Evolutionary conservation across 2,888 invertebrate genomes (phyloP), one percentile per base, ranked within the genome.

Genomic region (Acanthopleura granulata): DNA sequence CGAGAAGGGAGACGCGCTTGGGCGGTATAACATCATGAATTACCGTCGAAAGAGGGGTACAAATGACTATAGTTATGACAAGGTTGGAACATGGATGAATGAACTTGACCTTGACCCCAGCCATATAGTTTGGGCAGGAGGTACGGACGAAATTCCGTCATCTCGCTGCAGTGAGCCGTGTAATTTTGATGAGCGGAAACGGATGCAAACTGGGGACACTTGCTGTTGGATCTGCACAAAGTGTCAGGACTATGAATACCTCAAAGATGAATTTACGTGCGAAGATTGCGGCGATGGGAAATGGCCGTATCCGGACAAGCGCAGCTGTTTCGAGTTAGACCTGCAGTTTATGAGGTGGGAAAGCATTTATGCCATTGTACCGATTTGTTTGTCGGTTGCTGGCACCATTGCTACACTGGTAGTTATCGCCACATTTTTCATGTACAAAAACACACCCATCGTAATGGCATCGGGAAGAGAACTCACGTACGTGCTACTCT

Each of bases 391-490:
- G 78, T 92, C 94, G 1, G 92, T 92, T 70, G 83, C 94, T 15
- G 94, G 94, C 0, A 93, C 94, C 72, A 78, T 93, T 18, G 89
- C 92, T 78, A 94, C 94, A 0, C 84, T 93, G 16, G 90, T 92
- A 50, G 93, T 94, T 22, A 93, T 94, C 71, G 91, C 91, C 9
- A 88, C 94, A 0, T 93, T 94, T 88, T 91, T 94, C 73, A 92
- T 92, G 74, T 92, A 94, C 87, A 93, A 94, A 78, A 93, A 94
- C 86, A 94, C 94, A 0, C 94, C 94, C 14, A 91, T 94, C 71
- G 94, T 94, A 11, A 92, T 93, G 85, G 92, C 92, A 1, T 93
- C 93, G 4, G 93, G 93, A 0, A 88, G 94, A 22, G 94, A 94
- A 85, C 89, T 94, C 15, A 93, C 93, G 84, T 93, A 93, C 86